Evolutionary conservation across 1,140 invertebrate genomes (phyloP).

Genomic region (Drosophila lowei): DNA sequence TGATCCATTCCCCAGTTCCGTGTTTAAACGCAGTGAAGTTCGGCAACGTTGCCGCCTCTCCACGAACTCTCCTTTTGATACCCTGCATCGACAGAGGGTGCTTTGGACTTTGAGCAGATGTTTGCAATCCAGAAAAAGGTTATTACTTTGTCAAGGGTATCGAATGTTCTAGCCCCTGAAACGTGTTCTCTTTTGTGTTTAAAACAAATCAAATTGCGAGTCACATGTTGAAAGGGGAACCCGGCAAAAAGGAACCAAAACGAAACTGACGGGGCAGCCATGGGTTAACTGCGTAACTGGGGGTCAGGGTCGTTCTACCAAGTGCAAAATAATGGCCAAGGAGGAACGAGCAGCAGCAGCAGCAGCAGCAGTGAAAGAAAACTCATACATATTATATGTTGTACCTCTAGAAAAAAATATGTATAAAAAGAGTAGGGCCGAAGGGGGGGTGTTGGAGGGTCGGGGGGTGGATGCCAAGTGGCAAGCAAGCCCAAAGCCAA

Average conservation of each 20-base stretch:
- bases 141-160: neutral
- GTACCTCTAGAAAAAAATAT: slow-evolving; percentile 41
- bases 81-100: too few relatives aligned
- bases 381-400: slow-evolving; percentile 62
- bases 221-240: slow-evolving; percentile 27
- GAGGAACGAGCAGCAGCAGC: slow-evolving; percentile 29
- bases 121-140: neutral
- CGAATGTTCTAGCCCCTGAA: neutral
- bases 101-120: neutral
- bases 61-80: too few relatives aligned
- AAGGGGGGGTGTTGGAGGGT: neutral
- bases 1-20: slow-evolving; percentile 4
- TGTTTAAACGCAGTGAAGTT: slow-evolving; percentile 55
- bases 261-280: neutral
- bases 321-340: slow-evolving; percentile 73
- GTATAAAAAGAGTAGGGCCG: slow-evolving; percentile 13
- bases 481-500: slow-evolving; percentile 64
- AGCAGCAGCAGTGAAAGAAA: slow-evolving; percentile 18
- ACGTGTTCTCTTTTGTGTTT: slow-evolving; percentile 22
- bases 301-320: slow-evolving; percentile 66
- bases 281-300: slow-evolving; percentile 44
- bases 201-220: slow-evolving; percentile 73
- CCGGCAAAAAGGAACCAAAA: slow-evolving; percentile 31
- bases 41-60: slow-evolving; percentile 57
- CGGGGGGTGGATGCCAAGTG: slow-evolving; percentile 32